Conservation (phyloP, 2,113 vertebrate species). For the Dasyurus viverrinus region DNA sequence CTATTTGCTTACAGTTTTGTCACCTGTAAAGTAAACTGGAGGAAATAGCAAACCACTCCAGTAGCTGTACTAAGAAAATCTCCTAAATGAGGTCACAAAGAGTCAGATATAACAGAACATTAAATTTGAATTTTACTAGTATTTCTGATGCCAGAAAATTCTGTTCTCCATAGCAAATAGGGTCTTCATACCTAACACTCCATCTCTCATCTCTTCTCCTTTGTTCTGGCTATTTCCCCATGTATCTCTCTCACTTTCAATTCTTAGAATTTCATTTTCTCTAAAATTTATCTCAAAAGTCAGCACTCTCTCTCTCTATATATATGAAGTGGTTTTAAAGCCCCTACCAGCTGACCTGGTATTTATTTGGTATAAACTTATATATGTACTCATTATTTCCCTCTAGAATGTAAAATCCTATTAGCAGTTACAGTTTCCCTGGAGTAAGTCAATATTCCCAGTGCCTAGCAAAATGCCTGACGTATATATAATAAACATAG, state of each 20-base stretch:
- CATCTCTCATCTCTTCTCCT: not conserved
- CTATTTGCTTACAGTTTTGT: not conserved
- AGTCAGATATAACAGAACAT: not conserved
- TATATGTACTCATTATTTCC: not conserved
- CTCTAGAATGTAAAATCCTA: not conserved
- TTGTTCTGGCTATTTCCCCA: not conserved
- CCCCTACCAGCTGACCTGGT: not conserved
- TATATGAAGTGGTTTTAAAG: not conserved
- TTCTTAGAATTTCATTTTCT: not conserved
- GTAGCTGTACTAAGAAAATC: too few species aligned
- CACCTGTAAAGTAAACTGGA: not conserved
- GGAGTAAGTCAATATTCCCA: not conserved
- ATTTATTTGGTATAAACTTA: not conserved
- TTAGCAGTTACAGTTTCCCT: not conserved
- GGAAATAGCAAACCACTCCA: not conserved
- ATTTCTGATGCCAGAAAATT: not conserved
- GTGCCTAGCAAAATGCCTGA: not conserved
- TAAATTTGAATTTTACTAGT: not conserved
- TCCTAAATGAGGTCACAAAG: too few species aligned
- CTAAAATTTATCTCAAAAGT: not conserved
- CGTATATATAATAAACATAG: not conserved
- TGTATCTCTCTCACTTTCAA: not conserved
- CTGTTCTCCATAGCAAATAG: not conserved
- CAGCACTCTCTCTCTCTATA: not conserved
- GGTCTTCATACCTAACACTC: not conserved